A percentile compares a stretch with the other conserved stretches of the same genome.
These are phyloP conservation scores for Epicampocera succincta DNA, from an alignment of 2,888 invertebrate species.

Conservation along the genomic window DNA sequence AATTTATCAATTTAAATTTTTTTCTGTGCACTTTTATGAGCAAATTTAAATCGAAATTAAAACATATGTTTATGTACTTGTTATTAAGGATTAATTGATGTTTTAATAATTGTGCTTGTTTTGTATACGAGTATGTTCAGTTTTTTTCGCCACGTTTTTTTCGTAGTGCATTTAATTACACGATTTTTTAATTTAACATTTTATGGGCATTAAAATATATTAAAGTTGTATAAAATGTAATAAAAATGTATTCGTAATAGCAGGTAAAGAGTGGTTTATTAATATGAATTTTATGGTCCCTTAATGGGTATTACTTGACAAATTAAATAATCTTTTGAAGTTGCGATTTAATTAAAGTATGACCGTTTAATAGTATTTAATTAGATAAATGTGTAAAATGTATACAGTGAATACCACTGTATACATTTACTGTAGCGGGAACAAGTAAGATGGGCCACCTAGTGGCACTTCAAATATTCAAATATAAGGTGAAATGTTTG, in stretches of 20 bases:
- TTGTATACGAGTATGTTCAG: not conserved
- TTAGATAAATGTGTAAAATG: too few relatives aligned
- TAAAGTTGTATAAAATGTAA: conserved; percentile 10
- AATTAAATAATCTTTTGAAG: conserved; percentile 4
- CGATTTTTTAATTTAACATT: conserved; percentile 22
- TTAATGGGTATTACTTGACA: not conserved
- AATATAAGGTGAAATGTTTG: too few relatives aligned
- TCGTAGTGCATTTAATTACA: not conserved
- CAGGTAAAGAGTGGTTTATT: conserved; percentile 1
- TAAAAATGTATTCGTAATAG: not conserved
- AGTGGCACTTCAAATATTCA: too few relatives aligned
- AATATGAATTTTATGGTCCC: not conserved
- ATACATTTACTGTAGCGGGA: too few relatives aligned
- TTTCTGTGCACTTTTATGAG: not conserved
- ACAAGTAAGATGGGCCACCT: too few relatives aligned
- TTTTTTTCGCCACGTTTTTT: conserved; percentile 13
- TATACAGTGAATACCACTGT: too few relatives aligned
- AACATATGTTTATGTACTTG: conserved; percentile 56
- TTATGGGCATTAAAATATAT: conserved; percentile 26
- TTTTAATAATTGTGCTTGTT: conserved; percentile 61
- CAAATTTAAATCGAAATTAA: conserved; percentile 1
- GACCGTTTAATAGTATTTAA: too few relatives aligned
- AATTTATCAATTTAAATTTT: conserved; percentile 19
- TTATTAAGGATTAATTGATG: conserved; percentile 63
- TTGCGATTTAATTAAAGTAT: conserved; percentile 15